Percentiles rank a stretch among this genome's conserved stretches.
These are phyloP conservation scores for Clusia tigrina DNA, from an alignment of 2,888 invertebrate species.

Conservation along the genomic window DNA sequence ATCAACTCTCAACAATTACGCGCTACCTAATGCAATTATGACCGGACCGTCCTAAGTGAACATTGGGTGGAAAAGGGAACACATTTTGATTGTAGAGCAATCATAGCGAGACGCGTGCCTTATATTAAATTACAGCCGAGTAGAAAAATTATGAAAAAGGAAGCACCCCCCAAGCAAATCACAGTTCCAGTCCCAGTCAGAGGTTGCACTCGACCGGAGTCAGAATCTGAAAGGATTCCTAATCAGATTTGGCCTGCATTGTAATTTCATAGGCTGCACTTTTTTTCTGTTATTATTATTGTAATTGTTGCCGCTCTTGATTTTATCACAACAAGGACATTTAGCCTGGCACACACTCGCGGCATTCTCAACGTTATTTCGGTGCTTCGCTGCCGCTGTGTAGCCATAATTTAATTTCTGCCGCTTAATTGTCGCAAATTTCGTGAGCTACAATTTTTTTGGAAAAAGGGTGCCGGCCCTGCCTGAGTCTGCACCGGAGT, in stretches of 20 bases:
- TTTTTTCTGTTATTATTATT: background rate
- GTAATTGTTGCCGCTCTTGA: background rate
- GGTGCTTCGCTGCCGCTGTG: background rate
- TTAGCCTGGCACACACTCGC: background rate
- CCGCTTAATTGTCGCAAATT: constrained; percentile 14
- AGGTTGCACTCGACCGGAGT: background rate
- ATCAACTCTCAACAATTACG: background rate
- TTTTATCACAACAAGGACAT: background rate
- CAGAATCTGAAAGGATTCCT: constrained; percentile 6
- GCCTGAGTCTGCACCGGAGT: too few relatives aligned
- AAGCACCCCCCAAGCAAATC: background rate
- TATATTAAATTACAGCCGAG: constrained; percentile 60
- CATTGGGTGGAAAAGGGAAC: background rate
- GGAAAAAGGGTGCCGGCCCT: background rate
- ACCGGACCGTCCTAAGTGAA: background rate
- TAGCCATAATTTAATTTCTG: constrained; percentile 19
- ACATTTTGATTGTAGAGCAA: too few relatives aligned
- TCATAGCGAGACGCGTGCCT: constrained; percentile 52
- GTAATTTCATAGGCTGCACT: background rate
- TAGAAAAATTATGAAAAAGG: constrained; percentile 29
- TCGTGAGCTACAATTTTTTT: background rate
- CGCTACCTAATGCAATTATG: background rate
- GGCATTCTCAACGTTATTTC: too few relatives aligned
- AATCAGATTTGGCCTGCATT: background rate
- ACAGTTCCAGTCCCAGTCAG: background rate